These are phyloP conservation scores for Samia ricini DNA, from an alignment of 1,140 invertebrate genomes.

Conservation along the genomic window DNA sequence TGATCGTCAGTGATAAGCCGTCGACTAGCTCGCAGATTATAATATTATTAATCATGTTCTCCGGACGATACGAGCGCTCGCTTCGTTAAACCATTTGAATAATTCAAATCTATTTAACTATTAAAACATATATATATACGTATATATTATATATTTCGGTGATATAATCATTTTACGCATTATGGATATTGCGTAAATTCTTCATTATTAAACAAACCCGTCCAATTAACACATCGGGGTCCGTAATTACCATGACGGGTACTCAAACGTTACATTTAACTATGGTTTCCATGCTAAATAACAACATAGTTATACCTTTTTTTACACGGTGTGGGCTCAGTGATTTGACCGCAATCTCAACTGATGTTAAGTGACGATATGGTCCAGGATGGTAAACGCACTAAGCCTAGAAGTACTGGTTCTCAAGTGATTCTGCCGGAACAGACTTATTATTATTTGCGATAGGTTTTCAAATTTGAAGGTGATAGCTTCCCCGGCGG, in stretches of 20 bases:
- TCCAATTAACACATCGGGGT: not conserved
- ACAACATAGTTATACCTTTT: no score
- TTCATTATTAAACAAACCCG: not conserved
- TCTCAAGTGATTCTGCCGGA: no score
- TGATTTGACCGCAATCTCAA: no score
- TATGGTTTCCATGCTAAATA: not conserved
- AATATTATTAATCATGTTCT: slow-evolving; percentile 22
- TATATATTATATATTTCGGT: not conserved
- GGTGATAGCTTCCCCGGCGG: no score
- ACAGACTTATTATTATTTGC: no score
- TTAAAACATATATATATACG: not conserved
- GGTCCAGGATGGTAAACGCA: no score
- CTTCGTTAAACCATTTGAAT: slow-evolving; percentile 21
- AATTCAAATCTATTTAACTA: not conserved
- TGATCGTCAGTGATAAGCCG: slow-evolving; percentile 15
- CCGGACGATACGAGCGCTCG: slow-evolving; percentile 1
- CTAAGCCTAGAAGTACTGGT: no score
- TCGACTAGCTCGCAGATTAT: slow-evolving; percentile 6
- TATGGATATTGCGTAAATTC: not conserved
- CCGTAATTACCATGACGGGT: not conserved
- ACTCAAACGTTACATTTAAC: not conserved
- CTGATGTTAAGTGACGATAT: no score
- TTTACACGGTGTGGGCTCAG: no score
- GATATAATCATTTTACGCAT: not conserved
- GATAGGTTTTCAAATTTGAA: no score